These are phyloP conservation scores for Ciconia stormi DNA, from an alignment of 2,113 vertebrate genomes.

Conservation along the genomic window DNA sequence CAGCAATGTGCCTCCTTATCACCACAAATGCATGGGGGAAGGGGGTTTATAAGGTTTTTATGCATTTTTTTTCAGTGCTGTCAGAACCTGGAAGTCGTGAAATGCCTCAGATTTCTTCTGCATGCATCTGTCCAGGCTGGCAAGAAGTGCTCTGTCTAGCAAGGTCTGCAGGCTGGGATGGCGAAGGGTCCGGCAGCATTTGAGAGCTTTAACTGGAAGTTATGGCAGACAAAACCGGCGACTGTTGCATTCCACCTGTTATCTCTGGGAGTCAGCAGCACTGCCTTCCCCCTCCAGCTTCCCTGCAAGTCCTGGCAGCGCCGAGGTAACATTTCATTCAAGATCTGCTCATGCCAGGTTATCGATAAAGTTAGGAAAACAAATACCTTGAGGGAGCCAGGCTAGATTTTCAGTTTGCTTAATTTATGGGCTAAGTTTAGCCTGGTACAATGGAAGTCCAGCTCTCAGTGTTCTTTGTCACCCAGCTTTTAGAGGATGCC, in stretches of 20 bases:
- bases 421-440: not conserved
- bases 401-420: not conserved
- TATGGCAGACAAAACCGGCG: not conserved
- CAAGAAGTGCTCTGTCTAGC: not conserved
- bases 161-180: not conserved
- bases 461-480: not conserved
- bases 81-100: not conserved
- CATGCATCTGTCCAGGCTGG: not conserved
- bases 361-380: not conserved
- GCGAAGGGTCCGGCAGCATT: not conserved
- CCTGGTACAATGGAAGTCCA: not conserved
- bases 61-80: not conserved
- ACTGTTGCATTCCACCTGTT: constrained; percentile 45
- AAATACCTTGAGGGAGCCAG: not conserved
- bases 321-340: not conserved
- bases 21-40: not conserved
- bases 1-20: not conserved
- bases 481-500: not conserved
- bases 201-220: not conserved
- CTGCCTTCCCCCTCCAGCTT: constrained; percentile 13
- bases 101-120: not conserved
- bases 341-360: not conserved
- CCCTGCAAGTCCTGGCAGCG: not conserved
- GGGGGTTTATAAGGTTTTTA: not conserved
- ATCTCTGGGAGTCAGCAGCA: not conserved